These are phyloP conservation scores for Crypturellus undulatus DNA, from an alignment of 2,113 vertebrate species.

Conservation along the genomic window DNA sequence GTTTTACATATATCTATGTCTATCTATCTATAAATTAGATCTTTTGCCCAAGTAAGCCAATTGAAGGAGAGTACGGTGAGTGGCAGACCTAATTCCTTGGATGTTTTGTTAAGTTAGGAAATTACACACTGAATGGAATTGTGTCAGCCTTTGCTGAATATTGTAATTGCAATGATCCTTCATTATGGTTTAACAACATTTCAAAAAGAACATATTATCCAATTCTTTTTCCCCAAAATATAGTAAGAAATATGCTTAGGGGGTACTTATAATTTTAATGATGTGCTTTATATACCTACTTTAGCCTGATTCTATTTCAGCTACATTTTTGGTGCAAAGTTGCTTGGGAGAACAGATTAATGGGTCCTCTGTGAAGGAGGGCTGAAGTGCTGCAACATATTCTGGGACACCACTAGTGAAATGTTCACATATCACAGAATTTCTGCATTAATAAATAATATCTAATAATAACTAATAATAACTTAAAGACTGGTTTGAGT, in stretches of 20 bases:
- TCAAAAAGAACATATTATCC: background rate
- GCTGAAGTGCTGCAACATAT: background rate
- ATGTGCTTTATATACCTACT: background rate
- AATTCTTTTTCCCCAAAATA: background rate
- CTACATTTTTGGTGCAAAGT: background rate
- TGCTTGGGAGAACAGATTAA: background rate
- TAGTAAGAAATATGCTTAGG: background rate
- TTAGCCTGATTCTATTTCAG: background rate
- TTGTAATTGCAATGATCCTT: background rate
- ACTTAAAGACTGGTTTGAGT: background rate
- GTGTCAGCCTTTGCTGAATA: background rate
- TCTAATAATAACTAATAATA: too few relatives aligned
- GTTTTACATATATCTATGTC: background rate
- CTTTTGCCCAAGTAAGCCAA: background rate
- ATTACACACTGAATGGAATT: background rate
- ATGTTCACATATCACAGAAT: background rate
- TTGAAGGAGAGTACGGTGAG: background rate
- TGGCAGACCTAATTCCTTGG: background rate
- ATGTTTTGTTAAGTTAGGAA: background rate
- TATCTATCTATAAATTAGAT: background rate
- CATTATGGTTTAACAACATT: background rate
- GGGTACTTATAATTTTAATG: background rate
- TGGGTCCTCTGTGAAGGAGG: background rate
- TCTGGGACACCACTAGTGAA: background rate
- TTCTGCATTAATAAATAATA: background rate